Percentiles rank a stretch among this genome's conserved stretches.
phyloP scores from a whole-genome alignment of 1,140 invertebrate genomes.

The Coelopa frigida region DNA sequence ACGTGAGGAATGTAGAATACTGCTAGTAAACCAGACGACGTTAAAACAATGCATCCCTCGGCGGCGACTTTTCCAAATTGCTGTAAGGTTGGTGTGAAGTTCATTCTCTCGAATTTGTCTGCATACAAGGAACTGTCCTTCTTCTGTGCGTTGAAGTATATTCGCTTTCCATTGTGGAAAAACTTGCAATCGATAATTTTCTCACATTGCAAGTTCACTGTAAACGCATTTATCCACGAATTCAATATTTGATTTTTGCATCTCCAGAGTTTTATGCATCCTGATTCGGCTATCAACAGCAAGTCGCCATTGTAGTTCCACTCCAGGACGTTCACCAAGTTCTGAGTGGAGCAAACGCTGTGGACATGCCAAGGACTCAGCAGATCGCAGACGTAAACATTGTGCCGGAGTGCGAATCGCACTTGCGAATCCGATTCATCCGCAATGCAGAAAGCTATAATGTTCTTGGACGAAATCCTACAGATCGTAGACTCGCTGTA shows the following conservation, averaged over 20 bases:
- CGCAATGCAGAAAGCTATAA: conserved; percentile 71
- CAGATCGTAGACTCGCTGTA: conserved; percentile 45
- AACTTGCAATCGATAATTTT: conserved; percentile 72
- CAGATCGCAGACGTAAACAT: conserved; percentile 70
- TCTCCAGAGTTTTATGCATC: conserved; percentile 68
- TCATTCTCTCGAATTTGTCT: conserved; percentile 75
- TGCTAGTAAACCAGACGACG: conserved; percentile 75
- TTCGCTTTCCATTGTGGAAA: conserved; percentile 66
- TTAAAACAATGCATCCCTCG: conserved; percentile 74
- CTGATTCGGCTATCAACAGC: conserved; percentile 64
- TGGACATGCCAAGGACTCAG: conserved; percentile 74
- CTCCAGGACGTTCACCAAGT: conserved; percentile 67
- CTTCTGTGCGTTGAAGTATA: conserved; percentile 59
- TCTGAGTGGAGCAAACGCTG: conserved; percentile 47
- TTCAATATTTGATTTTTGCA: conserved; percentile 73
- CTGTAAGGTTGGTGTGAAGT: conserved; percentile 71
- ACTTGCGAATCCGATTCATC: no score
- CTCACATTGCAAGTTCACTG: conserved; percentile 58
- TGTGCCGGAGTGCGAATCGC: conserved; percentile 47
- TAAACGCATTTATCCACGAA: conserved; percentile 60
- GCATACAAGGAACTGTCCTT: conserved; percentile 65
- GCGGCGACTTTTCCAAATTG: conserved; percentile 75
- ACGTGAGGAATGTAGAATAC: conserved; percentile 53
- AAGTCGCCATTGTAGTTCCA: conserved; percentile 78
- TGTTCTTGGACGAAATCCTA: conserved; percentile 69